These are phyloP conservation scores for Boloria euphrosyne DNA, from an alignment of 2,888 invertebrate genomes.

Conservation along the genomic window DNA sequence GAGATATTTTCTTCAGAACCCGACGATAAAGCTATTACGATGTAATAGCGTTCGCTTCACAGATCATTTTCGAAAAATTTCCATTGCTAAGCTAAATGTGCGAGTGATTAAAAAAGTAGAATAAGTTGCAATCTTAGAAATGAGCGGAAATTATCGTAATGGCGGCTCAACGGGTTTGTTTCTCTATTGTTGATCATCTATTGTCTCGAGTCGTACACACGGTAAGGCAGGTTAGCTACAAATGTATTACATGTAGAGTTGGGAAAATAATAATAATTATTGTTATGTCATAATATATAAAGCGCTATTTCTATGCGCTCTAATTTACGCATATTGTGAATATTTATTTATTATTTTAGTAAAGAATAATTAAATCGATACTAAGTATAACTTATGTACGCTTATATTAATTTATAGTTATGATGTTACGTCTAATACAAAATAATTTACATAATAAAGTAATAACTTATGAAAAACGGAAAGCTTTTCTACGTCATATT, in stretches of 20 bases:
- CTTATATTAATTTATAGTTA: too few species aligned
- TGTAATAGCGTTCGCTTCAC: conserved; percentile 4
- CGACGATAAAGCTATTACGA: background rate
- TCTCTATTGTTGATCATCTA: conserved; percentile 29
- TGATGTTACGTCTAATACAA: too few species aligned
- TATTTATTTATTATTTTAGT: too few species aligned
- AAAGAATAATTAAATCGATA: too few species aligned
- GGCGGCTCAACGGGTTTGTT: conserved; percentile 38
- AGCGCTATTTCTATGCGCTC: background rate
- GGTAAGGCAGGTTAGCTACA: conserved; percentile 15
- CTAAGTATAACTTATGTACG: too few species aligned
- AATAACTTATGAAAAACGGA: too few species aligned
- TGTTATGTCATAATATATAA: background rate
- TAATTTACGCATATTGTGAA: too few species aligned
- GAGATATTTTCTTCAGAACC: background rate
- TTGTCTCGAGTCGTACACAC: conserved; percentile 23
- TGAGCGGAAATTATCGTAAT: conserved; percentile 41
- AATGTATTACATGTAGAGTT: conserved; percentile 3
- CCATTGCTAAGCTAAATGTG: conserved; percentile 23
- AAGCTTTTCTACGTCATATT: too few species aligned
- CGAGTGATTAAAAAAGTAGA: conserved; percentile 50
- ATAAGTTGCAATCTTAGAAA: conserved; percentile 45
- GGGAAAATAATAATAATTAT: background rate
- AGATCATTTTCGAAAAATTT: conserved; percentile 8
- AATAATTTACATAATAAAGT: too few species aligned